Percentiles rank a stretch among this genome's conserved stretches.
These are phyloP conservation scores for Pomacea canaliculata DNA, from an alignment of 2,888 invertebrate genomes.

Conservation along the genomic window DNA sequence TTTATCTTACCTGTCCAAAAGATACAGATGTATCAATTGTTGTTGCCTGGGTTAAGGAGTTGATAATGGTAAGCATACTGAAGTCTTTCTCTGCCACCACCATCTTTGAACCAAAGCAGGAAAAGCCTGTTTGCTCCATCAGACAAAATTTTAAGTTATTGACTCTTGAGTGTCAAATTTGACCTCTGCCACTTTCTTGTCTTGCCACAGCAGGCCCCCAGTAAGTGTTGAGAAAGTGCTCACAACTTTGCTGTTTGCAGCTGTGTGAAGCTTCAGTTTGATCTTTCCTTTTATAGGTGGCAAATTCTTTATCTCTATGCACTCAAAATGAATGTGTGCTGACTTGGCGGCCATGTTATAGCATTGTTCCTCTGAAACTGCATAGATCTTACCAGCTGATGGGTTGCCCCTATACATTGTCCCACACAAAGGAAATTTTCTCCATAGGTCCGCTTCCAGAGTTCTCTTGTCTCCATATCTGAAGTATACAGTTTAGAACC, in stretches of 20 bases:
- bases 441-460: conserved; percentile 68
- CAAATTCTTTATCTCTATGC: conserved; percentile 29
- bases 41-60: conserved; percentile 5
- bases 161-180: conserved; percentile 68
- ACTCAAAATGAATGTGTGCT: conserved; percentile 45
- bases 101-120: conserved; percentile 56
- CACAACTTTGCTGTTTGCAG: conserved; percentile 26
- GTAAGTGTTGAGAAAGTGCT: conserved; percentile 38
- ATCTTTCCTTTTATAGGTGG: conserved; percentile 37
- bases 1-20: conserved; percentile 14
- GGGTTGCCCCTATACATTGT: conserved; percentile 72
- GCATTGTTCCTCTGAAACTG: conserved; percentile 61
- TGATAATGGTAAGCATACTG: conserved; percentile 27
- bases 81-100: conserved; percentile 28
- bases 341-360: conserved; percentile 59
- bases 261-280: conserved; percentile 35
- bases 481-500: conserved; percentile 69
- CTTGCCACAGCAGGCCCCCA: conserved; percentile 50
- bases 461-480: conserved; percentile 40
- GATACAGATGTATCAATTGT: conserved; percentile 11
- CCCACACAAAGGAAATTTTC: conserved; percentile 69
- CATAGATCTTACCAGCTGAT: conserved; percentile 67
- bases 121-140: conserved; percentile 63
- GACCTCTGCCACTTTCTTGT: conserved; percentile 63
- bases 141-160: conserved; percentile 61